Base-by-base conservation (phyloP, 2,888 invertebrate species). In the Tetanocera ferruginea region DNA sequence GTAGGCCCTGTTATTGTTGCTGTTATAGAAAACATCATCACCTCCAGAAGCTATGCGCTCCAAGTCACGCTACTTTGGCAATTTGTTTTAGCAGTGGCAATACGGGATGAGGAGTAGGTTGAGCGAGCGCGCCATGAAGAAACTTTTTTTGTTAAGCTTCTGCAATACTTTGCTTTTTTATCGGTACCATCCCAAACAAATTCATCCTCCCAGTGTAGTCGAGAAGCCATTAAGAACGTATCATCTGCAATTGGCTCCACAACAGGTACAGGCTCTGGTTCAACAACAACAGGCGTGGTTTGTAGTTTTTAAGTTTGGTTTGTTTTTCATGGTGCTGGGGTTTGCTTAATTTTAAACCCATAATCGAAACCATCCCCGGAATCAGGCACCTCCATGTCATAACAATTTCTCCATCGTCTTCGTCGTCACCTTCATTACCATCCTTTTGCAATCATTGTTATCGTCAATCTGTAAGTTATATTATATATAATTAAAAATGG, bases 1-100 rank as follows among this genome's bases (percentile, higher is more conserved):
- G 98, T 98, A 99, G 0, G 99, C 98, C 71, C 98, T 92, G 51
- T 17, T 60, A 73, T 71, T 67, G 9, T 14, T 97, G 67, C 99
- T 92, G 99, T 99, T 99, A 90, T 99, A 98, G 92, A 99, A 99
- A 5, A 99, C 98, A 87, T 99, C 99, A 1, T 99, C 99, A 78
- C 99, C 99, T 19, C 99, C 99, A 0, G 97, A 98, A 0, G 98
- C 97, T 84, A 96, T 93, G 79, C 98, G 92, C 88, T 99, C 98
- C 70, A 95, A 93, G 89, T 99, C 98, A 67, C 99, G 92, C 92
- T 95, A 94, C 94, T 95, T 97, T 96, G 82, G 94, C 94, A 80
- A 99, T 98, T 85, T 97, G 95, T 87, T 98, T 98, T 0, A 96
- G 89, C 76, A 99, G 91, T 0, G 98, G 96, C 80, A 94, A 91